Percentiles rank a stretch among this genome's conserved stretches.
Evolutionary conservation across 2,113 vertebrate species (phyloP).

Genomic region (Pelvicachromis taeniatus): DNA sequence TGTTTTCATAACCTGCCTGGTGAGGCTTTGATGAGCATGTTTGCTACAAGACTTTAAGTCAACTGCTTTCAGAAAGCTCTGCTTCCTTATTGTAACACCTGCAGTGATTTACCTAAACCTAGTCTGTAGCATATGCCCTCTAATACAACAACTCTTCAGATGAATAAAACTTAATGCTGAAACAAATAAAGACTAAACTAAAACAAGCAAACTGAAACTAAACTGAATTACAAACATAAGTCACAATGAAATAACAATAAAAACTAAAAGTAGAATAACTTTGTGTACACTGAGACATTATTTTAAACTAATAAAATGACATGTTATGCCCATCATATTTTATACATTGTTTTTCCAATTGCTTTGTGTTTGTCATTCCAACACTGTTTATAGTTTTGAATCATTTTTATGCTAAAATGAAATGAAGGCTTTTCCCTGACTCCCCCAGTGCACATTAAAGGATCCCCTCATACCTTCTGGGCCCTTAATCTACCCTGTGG

Average conservation of each 20-base stretch:
- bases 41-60: not conserved
- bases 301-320: not conserved
- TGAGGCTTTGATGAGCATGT: not conserved
- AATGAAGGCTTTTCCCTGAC: not conserved
- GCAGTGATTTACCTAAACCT: not conserved
- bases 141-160: not conserved
- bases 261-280: not conserved
- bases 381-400: not conserved
- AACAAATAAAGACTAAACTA: not conserved
- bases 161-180: not conserved
- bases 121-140: rapidly evolving
- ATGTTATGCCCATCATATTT: not conserved
- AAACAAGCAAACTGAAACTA: not conserved
- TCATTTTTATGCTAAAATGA: not conserved
- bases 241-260: not conserved
- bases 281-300: not conserved
- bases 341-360: not conserved
- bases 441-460: not conserved
- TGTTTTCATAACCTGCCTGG: not conserved
- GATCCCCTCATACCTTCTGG: not conserved
- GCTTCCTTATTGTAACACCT: not conserved
- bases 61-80: not conserved
- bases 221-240: not conserved
- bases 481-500: not conserved
- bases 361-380: not conserved